These are phyloP conservation scores for Pholis gunnellus DNA, from an alignment of 2,113 vertebrate genomes.

Conservation along the genomic window DNA sequence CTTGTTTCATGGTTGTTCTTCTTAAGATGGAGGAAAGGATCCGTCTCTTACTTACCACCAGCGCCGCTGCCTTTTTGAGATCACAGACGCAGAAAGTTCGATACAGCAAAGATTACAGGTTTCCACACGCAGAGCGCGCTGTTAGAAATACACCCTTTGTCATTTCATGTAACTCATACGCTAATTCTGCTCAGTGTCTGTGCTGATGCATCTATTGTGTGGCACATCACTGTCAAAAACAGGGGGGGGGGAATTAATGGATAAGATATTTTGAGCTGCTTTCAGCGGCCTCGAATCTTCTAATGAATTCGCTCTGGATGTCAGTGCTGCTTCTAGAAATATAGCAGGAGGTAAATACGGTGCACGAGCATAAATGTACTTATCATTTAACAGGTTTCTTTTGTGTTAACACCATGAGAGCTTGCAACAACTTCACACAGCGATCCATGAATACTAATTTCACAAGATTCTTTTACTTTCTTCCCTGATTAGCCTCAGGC, in stretches of 20 bases:
- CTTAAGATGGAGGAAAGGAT: conserved; percentile 9
- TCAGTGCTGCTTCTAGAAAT: background rate
- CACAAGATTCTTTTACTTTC: background rate
- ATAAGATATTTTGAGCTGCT: conserved; percentile 25
- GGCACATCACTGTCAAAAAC: conserved; percentile 34
- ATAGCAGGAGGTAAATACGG: background rate
- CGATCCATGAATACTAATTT: conserved; percentile 24
- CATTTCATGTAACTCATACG: conserved; percentile 36
- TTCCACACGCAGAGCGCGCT: background rate
- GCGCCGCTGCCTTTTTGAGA: conserved; percentile 9
- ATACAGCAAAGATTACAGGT: conserved; percentile 4
- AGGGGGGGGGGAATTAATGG: fast-evolving
- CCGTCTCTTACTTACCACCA: conserved; percentile 1
- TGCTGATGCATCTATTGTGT: conserved; percentile 30
- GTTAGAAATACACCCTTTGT: background rate
- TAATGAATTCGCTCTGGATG: conserved; percentile 10
- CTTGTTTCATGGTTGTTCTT: background rate
- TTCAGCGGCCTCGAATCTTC: conserved; percentile 9
- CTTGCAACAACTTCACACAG: conserved; percentile 3
- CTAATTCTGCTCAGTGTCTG: conserved; percentile 32
- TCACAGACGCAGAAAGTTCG: background rate
- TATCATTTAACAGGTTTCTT: background rate
- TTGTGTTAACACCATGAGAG: conserved; percentile 1
- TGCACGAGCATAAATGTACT: conserved; percentile 17
- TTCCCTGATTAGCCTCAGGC: background rate